Evolutionary conservation across 2,113 vertebrate species (phyloP).

Genomic region (Cyrtonyx montezumae): DNA sequence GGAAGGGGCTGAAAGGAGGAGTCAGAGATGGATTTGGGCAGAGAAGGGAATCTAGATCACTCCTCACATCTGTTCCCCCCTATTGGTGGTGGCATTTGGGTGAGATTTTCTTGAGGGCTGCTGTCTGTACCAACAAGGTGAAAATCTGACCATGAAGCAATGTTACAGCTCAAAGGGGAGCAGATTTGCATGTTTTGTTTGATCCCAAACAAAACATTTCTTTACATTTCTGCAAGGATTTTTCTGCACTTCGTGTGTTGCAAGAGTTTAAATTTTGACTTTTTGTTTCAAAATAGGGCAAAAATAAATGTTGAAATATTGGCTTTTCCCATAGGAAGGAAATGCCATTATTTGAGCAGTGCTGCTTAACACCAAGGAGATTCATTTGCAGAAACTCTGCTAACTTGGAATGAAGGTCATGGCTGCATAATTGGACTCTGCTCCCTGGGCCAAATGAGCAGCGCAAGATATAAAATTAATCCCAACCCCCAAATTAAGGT

Average conservation of each 20-base stretch:
- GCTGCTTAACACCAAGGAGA: slow-evolving; percentile 25
- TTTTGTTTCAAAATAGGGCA: slow-evolving; percentile 46
- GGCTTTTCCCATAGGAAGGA: slow-evolving; percentile 56
- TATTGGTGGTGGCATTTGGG: fast-evolving
- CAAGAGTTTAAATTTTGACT: slow-evolving; percentile 5
- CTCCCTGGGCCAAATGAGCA: slow-evolving; percentile 15
- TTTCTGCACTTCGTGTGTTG: neutral
- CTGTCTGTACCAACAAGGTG: neutral
- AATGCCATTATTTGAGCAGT: slow-evolving; percentile 64
- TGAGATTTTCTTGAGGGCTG: neutral
- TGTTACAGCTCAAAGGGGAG: neutral
- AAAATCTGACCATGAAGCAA: neutral
- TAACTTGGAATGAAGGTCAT: slow-evolving; percentile 53
- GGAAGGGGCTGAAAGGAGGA: neutral
- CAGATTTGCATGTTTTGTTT: neutral
- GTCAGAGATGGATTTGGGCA: neutral
- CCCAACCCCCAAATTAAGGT: slow-evolving; percentile 61
- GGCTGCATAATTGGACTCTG: slow-evolving; percentile 9
- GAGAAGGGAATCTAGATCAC: neutral
- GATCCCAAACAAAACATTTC: neutral
- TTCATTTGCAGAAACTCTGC: slow-evolving; percentile 54
- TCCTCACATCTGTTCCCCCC: neutral
- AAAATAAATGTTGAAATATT: slow-evolving; percentile 40
- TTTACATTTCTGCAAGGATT: neutral
- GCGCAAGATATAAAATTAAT: slow-evolving; percentile 17